Conservation (phyloP, 2,888 invertebrate species). For the Argyresthia goedartella region DNA sequence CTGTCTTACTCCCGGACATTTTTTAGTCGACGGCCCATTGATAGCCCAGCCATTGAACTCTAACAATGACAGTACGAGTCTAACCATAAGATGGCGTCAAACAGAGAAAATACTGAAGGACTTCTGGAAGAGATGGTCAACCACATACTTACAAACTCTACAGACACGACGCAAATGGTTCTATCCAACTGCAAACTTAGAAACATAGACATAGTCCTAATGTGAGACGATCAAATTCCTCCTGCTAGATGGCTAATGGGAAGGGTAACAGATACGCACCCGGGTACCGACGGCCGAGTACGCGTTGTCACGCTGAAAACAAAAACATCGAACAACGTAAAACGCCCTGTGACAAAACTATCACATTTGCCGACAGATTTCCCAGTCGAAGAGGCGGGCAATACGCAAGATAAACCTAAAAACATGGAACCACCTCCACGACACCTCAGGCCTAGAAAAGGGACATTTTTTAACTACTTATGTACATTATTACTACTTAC, state of each 20-base stretch:
- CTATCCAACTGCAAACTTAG: conserved; percentile 8
- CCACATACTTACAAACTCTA: conserved; percentile 15
- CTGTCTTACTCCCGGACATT: not conserved
- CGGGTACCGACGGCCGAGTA: conserved; percentile 10
- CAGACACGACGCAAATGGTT: conserved; percentile 15
- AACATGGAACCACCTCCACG: no score
- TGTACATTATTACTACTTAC: not conserved
- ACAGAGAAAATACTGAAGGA: conserved; percentile 11
- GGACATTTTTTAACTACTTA: not conserved
- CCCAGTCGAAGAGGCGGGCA: not conserved
- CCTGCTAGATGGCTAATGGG: conserved; percentile 16
- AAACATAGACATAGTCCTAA: conserved; percentile 8
- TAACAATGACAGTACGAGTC: not conserved
- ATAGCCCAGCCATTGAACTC: not conserved
- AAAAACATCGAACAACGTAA: not conserved
- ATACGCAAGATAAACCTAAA: not conserved
- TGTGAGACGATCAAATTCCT: conserved; percentile 15
- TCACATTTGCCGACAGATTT: not conserved
- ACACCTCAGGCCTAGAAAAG: not conserved
- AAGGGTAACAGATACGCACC: conserved; percentile 14
- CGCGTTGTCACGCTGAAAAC: conserved; percentile 7
- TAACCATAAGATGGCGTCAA: conserved; percentile 10
- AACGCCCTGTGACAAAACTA: conserved; percentile 2
- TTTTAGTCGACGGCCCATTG: conserved; percentile 1
- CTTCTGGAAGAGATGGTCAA: conserved; percentile 16